Percentiles rank a stretch among this genome's conserved stretches.
Conservation (phyloP, 2,113 vertebrate genomes). For the Tenrec ecaudatus region DNA sequence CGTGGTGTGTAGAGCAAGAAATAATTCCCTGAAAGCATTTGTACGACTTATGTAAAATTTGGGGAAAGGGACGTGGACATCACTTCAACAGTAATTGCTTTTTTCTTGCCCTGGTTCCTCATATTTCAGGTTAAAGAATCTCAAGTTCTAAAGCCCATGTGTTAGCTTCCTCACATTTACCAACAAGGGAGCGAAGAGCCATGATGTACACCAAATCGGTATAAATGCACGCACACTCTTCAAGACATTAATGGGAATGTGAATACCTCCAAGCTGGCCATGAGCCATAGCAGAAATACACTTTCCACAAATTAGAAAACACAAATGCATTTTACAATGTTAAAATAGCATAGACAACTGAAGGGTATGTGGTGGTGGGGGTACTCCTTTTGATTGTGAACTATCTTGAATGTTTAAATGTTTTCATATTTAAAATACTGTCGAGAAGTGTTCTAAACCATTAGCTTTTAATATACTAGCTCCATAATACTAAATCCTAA, state of each 20-base stretch:
- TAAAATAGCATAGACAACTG: not conserved
- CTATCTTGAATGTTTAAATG: conserved; percentile 28
- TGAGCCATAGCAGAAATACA: not conserved
- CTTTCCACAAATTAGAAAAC: not conserved
- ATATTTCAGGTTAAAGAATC: conserved; percentile 47
- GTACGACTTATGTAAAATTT: conserved; percentile 51
- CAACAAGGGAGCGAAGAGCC: not conserved
- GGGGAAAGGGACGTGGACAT: not conserved
- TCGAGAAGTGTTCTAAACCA: conserved; percentile 11
- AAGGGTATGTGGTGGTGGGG: not conserved
- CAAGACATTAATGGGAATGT: not conserved
- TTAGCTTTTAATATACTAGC: not conserved
- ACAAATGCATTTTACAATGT: conserved; percentile 40
- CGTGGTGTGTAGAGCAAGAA: not conserved
- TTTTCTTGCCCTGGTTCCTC: not conserved
- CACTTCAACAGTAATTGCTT: conserved; percentile 21
- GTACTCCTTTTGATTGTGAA: conserved; percentile 16
- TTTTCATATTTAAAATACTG: conserved; percentile 60
- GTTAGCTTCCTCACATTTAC: not conserved
- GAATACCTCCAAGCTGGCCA: conserved; percentile 3
- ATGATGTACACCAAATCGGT: not conserved
- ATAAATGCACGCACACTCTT: conserved; percentile 18
- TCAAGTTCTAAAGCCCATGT: not conserved
- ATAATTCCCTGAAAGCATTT: conserved; percentile 19
- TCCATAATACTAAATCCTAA: conserved; percentile 50